Evolutionary conservation across 2,797 vertebrate genomes (phyloP).

Genomic region (Danio kyathit): DNA sequence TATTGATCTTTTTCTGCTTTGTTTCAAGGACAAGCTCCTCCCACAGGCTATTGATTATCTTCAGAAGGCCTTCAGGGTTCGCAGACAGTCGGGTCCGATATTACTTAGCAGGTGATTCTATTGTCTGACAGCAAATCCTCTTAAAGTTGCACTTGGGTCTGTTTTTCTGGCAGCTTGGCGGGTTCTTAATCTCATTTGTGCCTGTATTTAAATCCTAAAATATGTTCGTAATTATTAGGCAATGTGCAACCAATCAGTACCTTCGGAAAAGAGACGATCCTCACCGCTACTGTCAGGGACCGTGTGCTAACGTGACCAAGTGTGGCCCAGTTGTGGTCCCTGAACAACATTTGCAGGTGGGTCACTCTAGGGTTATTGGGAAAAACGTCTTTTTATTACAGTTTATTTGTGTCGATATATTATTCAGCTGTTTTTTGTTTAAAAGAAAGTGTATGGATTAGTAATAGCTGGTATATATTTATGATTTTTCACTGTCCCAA

Average conservation of each 20-base stretch:
- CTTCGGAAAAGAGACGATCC: conserved; percentile 92
- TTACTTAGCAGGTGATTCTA: conserved; percentile 88
- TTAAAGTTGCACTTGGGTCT: conserved; percentile 26
- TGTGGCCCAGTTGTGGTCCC: conserved; percentile 92
- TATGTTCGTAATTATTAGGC: conserved; percentile 76
- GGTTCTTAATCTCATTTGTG: conserved; percentile 23
- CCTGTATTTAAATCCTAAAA: not conserved
- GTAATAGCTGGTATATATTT: not conserved
- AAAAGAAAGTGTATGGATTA: not conserved
- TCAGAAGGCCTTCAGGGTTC: conserved; percentile 91
- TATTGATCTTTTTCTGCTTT: conserved; percentile 43
- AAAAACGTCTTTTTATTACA: not conserved
- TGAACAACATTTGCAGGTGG: conserved; percentile 94
- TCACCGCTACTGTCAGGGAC: conserved; percentile 90
- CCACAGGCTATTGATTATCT: conserved; percentile 95
- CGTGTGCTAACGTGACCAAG: conserved; percentile 86
- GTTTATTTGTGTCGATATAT: not conserved
- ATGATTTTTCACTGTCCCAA: too few relatives aligned
- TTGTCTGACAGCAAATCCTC: conserved; percentile 41
- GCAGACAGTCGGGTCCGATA: conserved; percentile 84
- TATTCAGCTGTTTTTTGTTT: not conserved
- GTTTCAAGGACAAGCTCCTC: conserved; percentile 89
- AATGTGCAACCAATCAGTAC: conserved; percentile 93
- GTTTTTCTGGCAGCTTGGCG: conserved; percentile 12
- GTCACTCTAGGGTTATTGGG: not conserved